These are phyloP conservation scores for Scomber japonicus DNA, from an alignment of 2,113 vertebrate genomes.

Conservation along the genomic window DNA sequence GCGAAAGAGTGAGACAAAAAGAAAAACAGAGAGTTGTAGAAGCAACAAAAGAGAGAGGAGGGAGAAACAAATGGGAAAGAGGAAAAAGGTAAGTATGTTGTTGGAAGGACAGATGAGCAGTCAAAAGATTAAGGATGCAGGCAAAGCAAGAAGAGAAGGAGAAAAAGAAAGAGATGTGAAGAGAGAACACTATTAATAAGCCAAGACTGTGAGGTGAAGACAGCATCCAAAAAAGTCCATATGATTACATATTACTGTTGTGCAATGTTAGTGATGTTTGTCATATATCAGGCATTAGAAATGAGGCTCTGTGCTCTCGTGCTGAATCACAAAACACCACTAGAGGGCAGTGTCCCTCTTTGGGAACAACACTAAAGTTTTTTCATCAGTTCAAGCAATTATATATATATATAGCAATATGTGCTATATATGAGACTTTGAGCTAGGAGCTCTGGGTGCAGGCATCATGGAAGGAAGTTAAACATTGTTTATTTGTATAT, in stretches of 20 bases:
- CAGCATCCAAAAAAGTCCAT: neutral
- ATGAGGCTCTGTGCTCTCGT: no score
- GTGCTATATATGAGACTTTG: neutral
- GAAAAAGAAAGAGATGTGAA: conserved; percentile 1
- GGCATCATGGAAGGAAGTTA: no score
- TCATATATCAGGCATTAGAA: neutral
- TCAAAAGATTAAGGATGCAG: conserved; percentile 5
- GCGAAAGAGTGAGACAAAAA: conserved; percentile 12
- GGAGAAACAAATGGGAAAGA: neutral
- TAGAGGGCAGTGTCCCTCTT: conserved; percentile 62
- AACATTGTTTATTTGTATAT: no score
- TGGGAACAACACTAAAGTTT: neutral
- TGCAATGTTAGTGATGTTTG: neutral
- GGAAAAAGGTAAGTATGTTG: neutral
- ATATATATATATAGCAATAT: no score
- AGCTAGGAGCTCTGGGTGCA: no score
- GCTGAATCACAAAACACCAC: conserved; percentile 43
- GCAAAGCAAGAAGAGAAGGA: neutral
- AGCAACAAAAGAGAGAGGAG: neutral
- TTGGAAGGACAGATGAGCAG: neutral
- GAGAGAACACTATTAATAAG: conserved; percentile 47
- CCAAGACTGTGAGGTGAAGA: conserved; percentile 49
- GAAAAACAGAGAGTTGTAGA: conserved; percentile 1
- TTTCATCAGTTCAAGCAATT: conserved; percentile 14
- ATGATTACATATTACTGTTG: neutral